Evolutionary conservation across 2,888 invertebrate species (phyloP), one percentile per base, ranked within the genome.

Genomic region (Pammene aurita): DNA sequence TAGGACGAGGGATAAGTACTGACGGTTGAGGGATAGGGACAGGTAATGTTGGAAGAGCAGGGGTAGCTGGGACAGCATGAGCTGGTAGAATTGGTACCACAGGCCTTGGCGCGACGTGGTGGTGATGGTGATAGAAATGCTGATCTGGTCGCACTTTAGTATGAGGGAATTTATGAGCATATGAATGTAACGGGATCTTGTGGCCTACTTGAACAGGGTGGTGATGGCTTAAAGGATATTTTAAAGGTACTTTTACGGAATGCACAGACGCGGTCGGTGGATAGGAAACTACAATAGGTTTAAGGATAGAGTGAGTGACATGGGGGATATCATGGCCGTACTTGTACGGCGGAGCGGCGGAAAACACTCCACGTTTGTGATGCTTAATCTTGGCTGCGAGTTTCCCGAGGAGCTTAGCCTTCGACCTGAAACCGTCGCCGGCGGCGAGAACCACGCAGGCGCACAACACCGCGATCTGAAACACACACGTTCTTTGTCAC

Each of bases 311-410:
- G 75, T 93, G 93, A 0, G 91, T 88, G 14, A 93, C 89, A 7
- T 79, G 84, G 0, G 93, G 92, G 57, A 92, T 89, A 72, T 93
- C 93, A 70, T 92, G 87, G 44, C 93, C 93, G 7, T 90, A 83
- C 70, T 93, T 93, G 80, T 83, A 93, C 4, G 93, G 84, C 0
- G 93, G 93, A n/a, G 93, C 81, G 5, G 81, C 72, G 10, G 90
- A 85, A 55, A 89, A 79, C 13, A 88, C 83, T 68, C 92, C 92
- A 10, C 91, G 83, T 75, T 92, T 92, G 77, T 89, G 87, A 60
- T 92, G 92, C 73, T 84, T 87, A 70, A 78, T 77, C 64, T 80
- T 80, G 38, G 74, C 78, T 0, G 80, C 74, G 54, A 90, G 76
- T 52, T 84, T 80, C 38, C 86, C 82, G 13, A 88, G 71, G 73